Conservation (phyloP, 1,140 invertebrate genomes). For the Rhopalosiphum padi region DNA sequence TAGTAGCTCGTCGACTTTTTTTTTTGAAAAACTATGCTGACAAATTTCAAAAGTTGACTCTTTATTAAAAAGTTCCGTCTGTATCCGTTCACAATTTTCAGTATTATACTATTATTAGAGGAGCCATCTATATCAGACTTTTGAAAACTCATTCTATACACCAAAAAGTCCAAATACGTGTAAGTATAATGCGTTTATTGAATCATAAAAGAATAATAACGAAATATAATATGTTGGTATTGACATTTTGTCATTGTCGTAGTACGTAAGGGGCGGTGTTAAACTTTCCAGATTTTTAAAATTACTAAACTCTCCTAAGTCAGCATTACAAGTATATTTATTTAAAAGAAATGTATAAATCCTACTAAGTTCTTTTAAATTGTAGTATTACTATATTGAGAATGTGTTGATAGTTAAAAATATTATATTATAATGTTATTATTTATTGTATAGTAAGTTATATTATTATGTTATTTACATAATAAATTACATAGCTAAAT, state of each 20-base stretch:
- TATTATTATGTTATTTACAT: too few species aligned
- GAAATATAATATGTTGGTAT: background rate
- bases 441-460: too few species aligned
- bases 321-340: too few species aligned
- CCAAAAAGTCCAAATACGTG: background rate
- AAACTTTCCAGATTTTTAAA: too few species aligned
- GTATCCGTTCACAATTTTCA: background rate
- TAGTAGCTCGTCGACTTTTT: background rate
- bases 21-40: background rate
- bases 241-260: background rate
- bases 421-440: too few species aligned
- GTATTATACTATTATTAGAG: background rate
- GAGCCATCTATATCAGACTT: background rate
- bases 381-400: too few species aligned
- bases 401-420: too few species aligned
- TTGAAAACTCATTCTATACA: background rate
- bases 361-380: too few species aligned
- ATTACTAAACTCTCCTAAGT: too few species aligned
- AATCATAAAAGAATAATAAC: background rate
- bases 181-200: background rate
- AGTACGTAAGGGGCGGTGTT: too few species aligned
- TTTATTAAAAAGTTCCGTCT: background rate
- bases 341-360: too few species aligned
- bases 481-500: too few species aligned
- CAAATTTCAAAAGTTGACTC: background rate